Evolutionary conservation across 2,113 vertebrate species (phyloP).

Genomic region (Elachura formosa): DNA sequence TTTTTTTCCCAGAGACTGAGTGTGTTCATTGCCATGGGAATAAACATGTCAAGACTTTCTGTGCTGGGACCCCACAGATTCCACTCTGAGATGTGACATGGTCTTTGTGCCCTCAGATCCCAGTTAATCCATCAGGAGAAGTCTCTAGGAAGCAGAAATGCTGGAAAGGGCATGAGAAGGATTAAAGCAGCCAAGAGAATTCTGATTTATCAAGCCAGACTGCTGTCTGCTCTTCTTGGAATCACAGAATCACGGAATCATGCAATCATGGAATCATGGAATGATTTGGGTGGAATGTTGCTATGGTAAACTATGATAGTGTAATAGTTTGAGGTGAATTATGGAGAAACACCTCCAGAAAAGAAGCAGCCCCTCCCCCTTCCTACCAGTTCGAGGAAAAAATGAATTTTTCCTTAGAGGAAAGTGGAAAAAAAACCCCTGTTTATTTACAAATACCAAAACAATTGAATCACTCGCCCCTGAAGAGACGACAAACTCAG

Average conservation of each 20-base stretch:
- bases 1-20: background rate
- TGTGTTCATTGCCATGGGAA: background rate
- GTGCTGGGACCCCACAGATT: background rate
- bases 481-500: too few relatives aligned
- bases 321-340: too few relatives aligned
- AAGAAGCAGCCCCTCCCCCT: too few relatives aligned
- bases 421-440: too few relatives aligned
- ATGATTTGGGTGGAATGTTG: background rate
- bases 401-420: too few relatives aligned
- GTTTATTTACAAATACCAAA: too few relatives aligned
- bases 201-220: background rate
- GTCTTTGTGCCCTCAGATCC: background rate
- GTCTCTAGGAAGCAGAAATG: background rate
- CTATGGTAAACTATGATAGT: too few relatives aligned
- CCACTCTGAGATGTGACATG: background rate
- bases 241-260: background rate
- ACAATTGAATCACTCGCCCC: too few relatives aligned
- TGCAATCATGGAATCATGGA: too few relatives aligned
- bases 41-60: background rate
- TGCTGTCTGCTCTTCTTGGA: background rate
- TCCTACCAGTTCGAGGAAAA: too few relatives aligned
- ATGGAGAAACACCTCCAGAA: too few relatives aligned
- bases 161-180: background rate
- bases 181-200: background rate
- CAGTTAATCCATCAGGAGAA: background rate